Evolutionary conservation across 2,113 vertebrate species (phyloP), one percentile per base, ranked within the genome.

Genomic region (Oryzias curvinotus): DNA sequence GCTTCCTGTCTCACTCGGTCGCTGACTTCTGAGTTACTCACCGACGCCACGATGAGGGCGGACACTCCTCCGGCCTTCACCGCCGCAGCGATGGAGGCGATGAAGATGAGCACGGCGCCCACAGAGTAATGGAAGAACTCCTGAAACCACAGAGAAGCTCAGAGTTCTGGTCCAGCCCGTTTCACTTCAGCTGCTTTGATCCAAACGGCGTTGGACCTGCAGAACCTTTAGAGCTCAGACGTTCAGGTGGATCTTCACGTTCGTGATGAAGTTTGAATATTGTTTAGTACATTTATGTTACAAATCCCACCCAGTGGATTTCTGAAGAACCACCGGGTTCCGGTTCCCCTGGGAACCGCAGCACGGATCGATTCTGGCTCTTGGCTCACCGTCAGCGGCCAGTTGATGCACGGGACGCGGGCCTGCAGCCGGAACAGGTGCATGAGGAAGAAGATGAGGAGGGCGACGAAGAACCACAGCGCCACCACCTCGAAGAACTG

Each of bases 41-140:
- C 96, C 88, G 95, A 91, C 71, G 90, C 95, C 2, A 90, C 92
- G 28, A 95, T 81, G 44, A 97, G 90, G 21, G 91, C 92, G 0
- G 88, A 86, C 3, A 83, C 41, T 25, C 64, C 88, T 17, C 75
- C 12, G 14, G 88, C 91, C 65, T 90, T 94, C 43, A 93, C 87
- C 2, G 93, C 93, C 3, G 85, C 93, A 5, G 95, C 79, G 52
- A 98, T 93, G 10, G 95, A 95, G 65, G 91, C 96, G 59, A 98
- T 94, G 48, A 95, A 82, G 72, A 98, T 85, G 55, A 98, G 92
- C 77, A 95, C 60, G 14, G 93, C 92, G 5, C 95, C 95, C 0
- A 97, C 84, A 5, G 91, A 78, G 70, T 98, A 98, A 87, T 98
- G 95, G 28, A 98, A 93, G 62, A 97, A 93, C 82, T 98, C 97